Base-by-base conservation (phyloP, 2,888 invertebrate genomes). In the Pegoplata infirma region DNA sequence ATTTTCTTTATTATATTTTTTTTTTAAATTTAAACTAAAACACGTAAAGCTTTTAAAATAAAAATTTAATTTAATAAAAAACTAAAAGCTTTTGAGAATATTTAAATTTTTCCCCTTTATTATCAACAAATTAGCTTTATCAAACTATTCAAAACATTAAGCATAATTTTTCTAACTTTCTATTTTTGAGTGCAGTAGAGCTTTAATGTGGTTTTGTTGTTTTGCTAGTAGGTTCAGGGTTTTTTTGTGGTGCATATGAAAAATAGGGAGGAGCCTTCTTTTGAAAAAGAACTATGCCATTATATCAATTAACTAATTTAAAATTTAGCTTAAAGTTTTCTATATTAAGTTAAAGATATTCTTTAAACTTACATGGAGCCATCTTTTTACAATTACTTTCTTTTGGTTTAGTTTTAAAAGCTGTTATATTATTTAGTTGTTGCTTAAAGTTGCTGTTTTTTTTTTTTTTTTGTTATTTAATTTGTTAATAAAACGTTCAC, bases 341-440 rank as follows among this genome's bases (percentile, higher is more conserved):
- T 40, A 17, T 17, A 36, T 19, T 47, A 3, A 4, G 19, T 55
- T 47, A 16, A 56, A 25, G 12, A 63, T 16, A 58, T 55, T 64
- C 32, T 51, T 51, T 53, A 25, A 79, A 79, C 79, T 79, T 79
- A 79, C 79, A 75, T 79, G 79, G 71, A 69, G 79, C 66, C 75
- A 79, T 81, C 69, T 16, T 19, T 64, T 67, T 49, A 72, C 51
- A 32, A 51, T 19, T 55, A 10, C 6, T n/a, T 25, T 61, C 17
- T 28, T 28, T 46, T 36, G 59, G 17, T 46, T 67, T 71, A 81
- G n/a, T 40, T 40, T n/a, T n/a, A 44, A 69, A 73, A 59, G 28
- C 66, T 75, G 40, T 71, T 67, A 44, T 44, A 56, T 55, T 4
- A 61, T 7, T 28, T 47, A 40, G 36, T 36, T 36, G 36, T 36